Evolutionary conservation across 2,888 invertebrate species (phyloP).

Genomic region (Cheilosia pagana): DNA sequence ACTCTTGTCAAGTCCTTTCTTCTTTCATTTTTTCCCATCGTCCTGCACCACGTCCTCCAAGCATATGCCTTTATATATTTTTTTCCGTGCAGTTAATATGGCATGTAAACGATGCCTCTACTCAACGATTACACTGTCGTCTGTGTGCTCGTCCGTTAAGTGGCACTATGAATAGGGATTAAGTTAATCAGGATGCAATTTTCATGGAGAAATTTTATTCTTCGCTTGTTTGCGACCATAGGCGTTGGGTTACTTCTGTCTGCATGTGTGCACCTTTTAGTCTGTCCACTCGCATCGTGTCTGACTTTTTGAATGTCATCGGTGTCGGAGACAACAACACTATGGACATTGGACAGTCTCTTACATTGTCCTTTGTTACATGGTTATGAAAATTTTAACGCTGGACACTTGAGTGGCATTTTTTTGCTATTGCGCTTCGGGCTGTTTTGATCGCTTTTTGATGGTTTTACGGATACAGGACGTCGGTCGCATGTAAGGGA

Average conservation of each 20-base stretch:
- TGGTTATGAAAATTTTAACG: slow-evolving; percentile 1
- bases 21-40: slow-evolving; percentile 1
- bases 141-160: slow-evolving; percentile 49
- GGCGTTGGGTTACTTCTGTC: neutral
- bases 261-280: neutral
- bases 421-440: neutral
- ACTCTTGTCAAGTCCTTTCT: slow-evolving; percentile 15
- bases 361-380: slow-evolving; percentile 1
- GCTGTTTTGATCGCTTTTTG: neutral
- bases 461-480: neutral
- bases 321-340: neutral
- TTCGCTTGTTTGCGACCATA: slow-evolving; percentile 34
- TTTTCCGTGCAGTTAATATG: slow-evolving; percentile 64
- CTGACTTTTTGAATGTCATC: neutral
- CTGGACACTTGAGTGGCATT: neutral
- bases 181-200: slow-evolving; percentile 74
- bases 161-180: slow-evolving; percentile 72
- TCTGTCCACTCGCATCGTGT: neutral
- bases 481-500: no score
- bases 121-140: slow-evolving; percentile 63
- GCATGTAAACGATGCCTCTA: slow-evolving; percentile 70
- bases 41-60: slow-evolving; percentile 30
- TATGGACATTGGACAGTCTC: neutral
- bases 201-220: slow-evolving; percentile 62
- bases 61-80: slow-evolving; percentile 31